These are phyloP conservation scores for Drosophila equinoxialis DNA, from an alignment of 1,140 invertebrate genomes.

Conservation along the genomic window DNA sequence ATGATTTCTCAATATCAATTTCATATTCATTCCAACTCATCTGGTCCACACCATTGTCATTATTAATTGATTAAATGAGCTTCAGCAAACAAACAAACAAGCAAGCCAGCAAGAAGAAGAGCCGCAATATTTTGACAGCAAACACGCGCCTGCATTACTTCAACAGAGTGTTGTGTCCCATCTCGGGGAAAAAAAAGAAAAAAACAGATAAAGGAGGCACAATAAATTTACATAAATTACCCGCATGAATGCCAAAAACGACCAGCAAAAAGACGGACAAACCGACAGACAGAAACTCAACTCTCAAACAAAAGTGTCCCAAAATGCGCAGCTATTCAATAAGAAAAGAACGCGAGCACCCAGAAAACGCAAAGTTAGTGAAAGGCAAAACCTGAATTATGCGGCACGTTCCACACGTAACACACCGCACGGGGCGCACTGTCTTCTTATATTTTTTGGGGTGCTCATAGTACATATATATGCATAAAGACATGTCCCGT, in stretches of 20 bases:
- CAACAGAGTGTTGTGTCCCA: no score
- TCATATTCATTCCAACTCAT: conserved; percentile 53
- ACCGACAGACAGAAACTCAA: background rate
- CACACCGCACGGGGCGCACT: conserved; percentile 5
- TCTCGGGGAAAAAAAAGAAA: conserved; percentile 23
- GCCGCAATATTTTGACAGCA: conserved; percentile 67
- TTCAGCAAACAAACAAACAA: conserved; percentile 8
- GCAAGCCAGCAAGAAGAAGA: background rate
- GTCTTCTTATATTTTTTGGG: background rate
- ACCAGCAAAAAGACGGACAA: background rate
- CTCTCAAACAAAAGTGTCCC: conserved; percentile 65
- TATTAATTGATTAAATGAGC: conserved; percentile 69
- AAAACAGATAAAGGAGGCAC: conserved; percentile 66
- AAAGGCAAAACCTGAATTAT: conserved; percentile 71
- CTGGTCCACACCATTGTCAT: conserved; percentile 49
- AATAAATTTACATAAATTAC: conserved; percentile 81
- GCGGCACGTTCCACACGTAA: conserved; percentile 74
- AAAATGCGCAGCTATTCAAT: conserved; percentile 72
- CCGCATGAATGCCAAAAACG: conserved; percentile 71
- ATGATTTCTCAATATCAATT: conserved; percentile 27
- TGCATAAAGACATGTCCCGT: conserved; percentile 58
- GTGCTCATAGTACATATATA: conserved; percentile 9
- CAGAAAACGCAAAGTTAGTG: conserved; percentile 36
- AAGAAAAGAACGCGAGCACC: conserved; percentile 19
- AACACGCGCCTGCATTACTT: conserved; percentile 56